These are phyloP conservation scores for Limonius californicus DNA, from an alignment of 1,140 invertebrate species.

Conservation along the genomic window DNA sequence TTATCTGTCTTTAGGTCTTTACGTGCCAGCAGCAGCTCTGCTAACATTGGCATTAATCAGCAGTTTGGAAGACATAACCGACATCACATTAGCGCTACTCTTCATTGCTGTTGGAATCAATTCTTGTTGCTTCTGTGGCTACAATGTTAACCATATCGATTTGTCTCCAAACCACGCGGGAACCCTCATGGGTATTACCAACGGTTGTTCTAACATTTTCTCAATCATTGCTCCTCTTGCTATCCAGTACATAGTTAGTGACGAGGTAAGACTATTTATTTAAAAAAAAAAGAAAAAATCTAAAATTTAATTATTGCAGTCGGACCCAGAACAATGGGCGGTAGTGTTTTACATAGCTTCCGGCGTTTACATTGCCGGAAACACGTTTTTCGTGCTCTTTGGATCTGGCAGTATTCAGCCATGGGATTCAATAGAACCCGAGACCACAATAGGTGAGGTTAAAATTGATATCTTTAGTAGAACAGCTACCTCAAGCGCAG, in stretches of 20 bases:
- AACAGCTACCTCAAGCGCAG: too few relatives aligned
- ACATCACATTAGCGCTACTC: neutral
- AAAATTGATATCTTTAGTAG: too few relatives aligned
- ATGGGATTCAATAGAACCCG: conserved; percentile 35
- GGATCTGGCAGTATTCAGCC: conserved; percentile 47
- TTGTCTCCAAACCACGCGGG: neutral
- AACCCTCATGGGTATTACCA: conserved; percentile 11
- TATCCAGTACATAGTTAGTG: neutral
- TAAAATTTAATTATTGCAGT: conserved; percentile 1
- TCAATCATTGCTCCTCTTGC: neutral
- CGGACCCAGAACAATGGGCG: conserved; percentile 50
- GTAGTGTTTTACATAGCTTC: conserved; percentile 57
- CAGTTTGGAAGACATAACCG: neutral
- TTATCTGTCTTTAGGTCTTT: neutral
- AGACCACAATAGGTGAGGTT: too few relatives aligned
- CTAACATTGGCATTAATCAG: neutral
- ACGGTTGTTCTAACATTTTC: neutral
- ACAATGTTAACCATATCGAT: conserved; percentile 4
- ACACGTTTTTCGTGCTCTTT: conserved; percentile 51
- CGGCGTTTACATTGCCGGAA: conserved; percentile 49
- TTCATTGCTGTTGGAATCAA: conserved; percentile 4
- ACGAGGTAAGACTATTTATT: conserved; percentile 1
- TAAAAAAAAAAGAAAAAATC: neutral
- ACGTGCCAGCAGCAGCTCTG: neutral
- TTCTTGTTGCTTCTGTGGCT: neutral